Percentiles rank a stretch among this genome's conserved stretches.
phyloP scores from a whole-genome alignment of 1,140 invertebrate species.

The Nasonia longicornis region DNA sequence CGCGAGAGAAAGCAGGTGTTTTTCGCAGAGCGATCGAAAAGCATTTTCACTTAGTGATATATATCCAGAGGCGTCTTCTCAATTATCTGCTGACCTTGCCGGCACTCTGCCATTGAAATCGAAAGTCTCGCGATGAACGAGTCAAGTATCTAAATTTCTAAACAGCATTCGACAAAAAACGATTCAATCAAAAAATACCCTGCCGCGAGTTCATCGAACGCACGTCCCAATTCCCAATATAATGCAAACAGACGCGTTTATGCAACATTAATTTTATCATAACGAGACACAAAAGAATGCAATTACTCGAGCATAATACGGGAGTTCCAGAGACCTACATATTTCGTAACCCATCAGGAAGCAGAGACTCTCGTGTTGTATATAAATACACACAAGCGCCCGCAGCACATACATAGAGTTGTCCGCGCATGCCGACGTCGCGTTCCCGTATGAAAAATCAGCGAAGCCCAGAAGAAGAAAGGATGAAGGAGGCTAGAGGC shows the following conservation, averaged over 20 bases:
- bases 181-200: no score
- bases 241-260: neutral
- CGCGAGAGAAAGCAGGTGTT: slow-evolving; percentile 49
- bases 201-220: neutral
- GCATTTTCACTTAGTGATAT: slow-evolving; percentile 22
- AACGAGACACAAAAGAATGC: slow-evolving; percentile 15
- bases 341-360: slow-evolving; percentile 35
- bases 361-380: neutral
- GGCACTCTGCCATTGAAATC: neutral
- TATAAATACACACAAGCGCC: neutral
- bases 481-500: neutral
- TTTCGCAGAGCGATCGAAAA: neutral
- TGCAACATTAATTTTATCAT: slow-evolving; percentile 25
- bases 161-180: no score
- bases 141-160: no score
- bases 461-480: neutral
- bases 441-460: neutral
- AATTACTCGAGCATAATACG: slow-evolving; percentile 22
- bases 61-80: neutral
- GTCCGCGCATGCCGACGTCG: no score
- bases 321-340: slow-evolving; percentile 28
- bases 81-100: neutral
- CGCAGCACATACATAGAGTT: neutral
- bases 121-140: neutral
- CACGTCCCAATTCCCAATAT: neutral